Conservation (phyloP, 2,888 invertebrate genomes). For the Pollenia amentaria region DNA sequence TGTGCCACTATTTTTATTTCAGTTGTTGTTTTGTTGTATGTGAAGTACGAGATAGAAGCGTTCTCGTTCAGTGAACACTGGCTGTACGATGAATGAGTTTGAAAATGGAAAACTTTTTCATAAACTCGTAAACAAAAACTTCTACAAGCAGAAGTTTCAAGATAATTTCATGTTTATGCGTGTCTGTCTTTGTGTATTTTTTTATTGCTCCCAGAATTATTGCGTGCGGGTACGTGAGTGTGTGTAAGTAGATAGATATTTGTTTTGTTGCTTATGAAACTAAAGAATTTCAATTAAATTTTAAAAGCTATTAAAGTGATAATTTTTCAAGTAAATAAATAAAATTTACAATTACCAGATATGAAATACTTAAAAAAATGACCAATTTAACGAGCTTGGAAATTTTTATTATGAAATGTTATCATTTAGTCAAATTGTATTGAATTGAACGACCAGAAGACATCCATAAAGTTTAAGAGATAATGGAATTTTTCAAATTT, state of each 20-base stretch:
- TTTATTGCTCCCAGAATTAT: not conserved
- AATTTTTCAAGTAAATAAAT: conserved; percentile 69
- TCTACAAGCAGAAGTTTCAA: conserved; percentile 12
- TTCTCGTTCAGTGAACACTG: not conserved
- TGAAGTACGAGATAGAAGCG: not conserved
- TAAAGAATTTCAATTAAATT: conserved; percentile 68
- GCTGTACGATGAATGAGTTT: conserved; percentile 28
- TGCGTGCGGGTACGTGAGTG: not conserved
- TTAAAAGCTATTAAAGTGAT: conserved; percentile 68
- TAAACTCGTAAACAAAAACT: conserved; percentile 18
- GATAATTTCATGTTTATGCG: conserved; percentile 32
- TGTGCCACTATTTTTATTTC: conserved; percentile 17
- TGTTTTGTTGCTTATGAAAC: not conserved
- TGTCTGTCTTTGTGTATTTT: not conserved
- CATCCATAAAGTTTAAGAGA: not conserved
- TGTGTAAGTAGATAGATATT: conserved; percentile 5
- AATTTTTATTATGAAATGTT: not conserved
- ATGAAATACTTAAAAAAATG: not conserved
- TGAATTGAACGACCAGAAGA: not conserved
- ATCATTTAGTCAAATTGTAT: conserved; percentile 14
- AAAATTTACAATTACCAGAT: not conserved
- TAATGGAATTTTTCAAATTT: conserved; percentile 43
- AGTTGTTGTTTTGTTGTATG: not conserved
- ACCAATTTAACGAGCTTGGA: not conserved
- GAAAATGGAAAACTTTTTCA: conserved; percentile 36